Base-by-base conservation (phyloP, 1,140 invertebrate species). In the Rhagoletis zephyria region DNA sequence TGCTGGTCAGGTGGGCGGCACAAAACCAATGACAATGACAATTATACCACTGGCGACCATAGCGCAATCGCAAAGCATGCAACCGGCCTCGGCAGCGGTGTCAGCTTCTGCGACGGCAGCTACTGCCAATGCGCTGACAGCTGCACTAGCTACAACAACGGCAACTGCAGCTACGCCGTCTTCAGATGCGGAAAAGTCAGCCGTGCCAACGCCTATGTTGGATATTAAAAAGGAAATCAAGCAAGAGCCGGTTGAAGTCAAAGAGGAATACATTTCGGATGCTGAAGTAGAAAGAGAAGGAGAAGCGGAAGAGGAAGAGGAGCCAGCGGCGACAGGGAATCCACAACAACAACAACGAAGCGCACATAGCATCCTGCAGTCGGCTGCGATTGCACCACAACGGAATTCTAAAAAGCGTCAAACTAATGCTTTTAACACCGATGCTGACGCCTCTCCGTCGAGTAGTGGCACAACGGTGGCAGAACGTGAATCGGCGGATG, bases 151-250 rank as follows among this genome's bases (percentile, higher is more conserved):
- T 85, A 87, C 85, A 77, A 65, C n/a, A 19, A 65, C 63, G 40
- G 63, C 59, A 56, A 86, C 70, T n/a, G 85, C 70, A n/a, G 64
- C 88, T 9, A 81, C 74, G 10, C 74, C 74, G 1, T 45, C 19
- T 4, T 19, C 74, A n/a, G 74, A 64, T 40, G 60, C 56, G 4
- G 59, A 86, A 89, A 59, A 64, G 16, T 87, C 89, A 0, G n/a
- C 7, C 0, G 89, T 92, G 87, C 91, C 91, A 4, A 89, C 89
- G 1, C 91, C 91, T 3, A 91, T 90, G 12, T 9, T 92, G 30
- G 91, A 92, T 45, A 91, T 92, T 19, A 92, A 92, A 63, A 88
- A 89, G 77, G 91, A 92, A 87, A 91, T 92, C 12, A 91, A 91
- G 87, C 81, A 87, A 30, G 91, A 92, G 65, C 90, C 91, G 0